Base-by-base conservation (phyloP, 2,888 invertebrate genomes). In the Ctenicera cuprea region DNA sequence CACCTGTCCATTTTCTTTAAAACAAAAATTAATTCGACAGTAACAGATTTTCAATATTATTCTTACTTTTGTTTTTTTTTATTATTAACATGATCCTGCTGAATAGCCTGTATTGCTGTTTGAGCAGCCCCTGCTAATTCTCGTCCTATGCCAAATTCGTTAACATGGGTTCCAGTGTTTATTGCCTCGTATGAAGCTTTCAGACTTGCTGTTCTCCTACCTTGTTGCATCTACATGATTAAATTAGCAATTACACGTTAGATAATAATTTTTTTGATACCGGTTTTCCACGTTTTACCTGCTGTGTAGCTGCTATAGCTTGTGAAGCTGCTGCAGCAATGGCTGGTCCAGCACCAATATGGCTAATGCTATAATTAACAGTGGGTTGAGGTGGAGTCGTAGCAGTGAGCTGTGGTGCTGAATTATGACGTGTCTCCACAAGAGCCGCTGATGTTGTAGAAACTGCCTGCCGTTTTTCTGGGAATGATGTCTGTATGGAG, bases 101-200 rank as follows among this genome's bases (percentile, higher is more conserved):
- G 92, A 77, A 91, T 92, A 7, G 92, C 92, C 79, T 92, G 94
- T 64, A 93, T 88, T 0, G 93, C 92, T 70, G 92, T 93, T 85
- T 93, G 94, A 0, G 93, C 92, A 0, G 93, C 93, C 2, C 92
- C 92, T 7, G 93, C 92, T 70, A 93, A 88, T 83, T 94, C 95
- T 73, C 92, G 88, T 26, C 92, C 92, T 70, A 93, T 91, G 81
- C 92, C 91, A 75, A 93, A 91, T 71, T 94, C 94, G 74, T 91
- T 90, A 0, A 90, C 89, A 33, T 83, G 83, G 7, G 83, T 85
- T 54, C 92, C 91, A 0, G 92, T 91, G 76, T 92, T 92, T 69
- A 94, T 94, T 0, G 97, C 97, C 86, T 98, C 98, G 85, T 97
- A 97, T 33, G 97, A 97, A 12, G 98, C 97, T 87, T 98, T 98